Base-by-base conservation (phyloP, 2,888 invertebrate species). In the Scaeva pyrastri region DNA sequence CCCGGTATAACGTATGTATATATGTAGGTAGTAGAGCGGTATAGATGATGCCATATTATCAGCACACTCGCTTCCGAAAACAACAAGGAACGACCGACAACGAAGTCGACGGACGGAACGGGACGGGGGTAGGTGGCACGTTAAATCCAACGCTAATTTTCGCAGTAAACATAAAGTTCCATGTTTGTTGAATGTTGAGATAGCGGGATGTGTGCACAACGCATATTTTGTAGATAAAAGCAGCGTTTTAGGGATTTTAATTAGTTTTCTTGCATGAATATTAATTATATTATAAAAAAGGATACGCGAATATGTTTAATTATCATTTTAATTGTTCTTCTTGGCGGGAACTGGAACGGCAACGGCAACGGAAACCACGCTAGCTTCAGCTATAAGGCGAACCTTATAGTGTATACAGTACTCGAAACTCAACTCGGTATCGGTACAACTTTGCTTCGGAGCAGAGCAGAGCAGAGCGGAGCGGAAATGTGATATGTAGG, bases 241-340 rank as follows among this genome's bases (percentile, higher is more conserved):
- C 77, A 81, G 86, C 77, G 82, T 86, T 86, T 86, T 77, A 73
- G 86, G 86, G 82, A 82, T 86, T 86, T 86, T 82, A 86, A 86
- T 86, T 86, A 86, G 86, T 86, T 86, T 85, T 82, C 86, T 86
- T 86, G 86, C 86, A 86, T 86, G 86, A 86, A 86, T 86, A 86
- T 86, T 86, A 86, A 86, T 86, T 82, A 86, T 86, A 86, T 86
- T 82, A 86, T 82, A 86, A 86, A 68, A 31, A 85, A 86, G 86
- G 86, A 86, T 86, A 86, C 77, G 86, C 86, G 86, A 86, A 86
- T 86, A 86, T 86, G 86, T 86, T 86, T 86, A 82, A 86, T 86
- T 86, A 86, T 82, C 86, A 82, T 86, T 77, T 86, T 86, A 86
- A 86, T 86, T 86, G 82, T 86, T 82, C 77, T 86, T 82, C 78